These are phyloP conservation scores for Cariama cristata DNA, from an alignment of 2,113 vertebrate species.

Conservation along the genomic window DNA sequence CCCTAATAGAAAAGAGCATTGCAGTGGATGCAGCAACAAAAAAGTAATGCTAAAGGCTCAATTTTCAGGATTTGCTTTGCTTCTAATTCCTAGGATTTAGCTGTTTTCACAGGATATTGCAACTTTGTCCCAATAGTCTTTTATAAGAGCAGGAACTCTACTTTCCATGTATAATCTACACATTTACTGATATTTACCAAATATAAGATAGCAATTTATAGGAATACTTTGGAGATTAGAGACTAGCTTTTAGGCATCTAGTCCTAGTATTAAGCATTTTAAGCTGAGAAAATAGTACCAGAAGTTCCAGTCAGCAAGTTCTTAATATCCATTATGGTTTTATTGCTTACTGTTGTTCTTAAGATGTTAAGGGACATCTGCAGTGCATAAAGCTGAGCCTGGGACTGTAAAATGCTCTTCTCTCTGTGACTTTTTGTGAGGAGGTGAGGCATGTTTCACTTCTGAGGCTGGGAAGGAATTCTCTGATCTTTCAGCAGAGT, in stretches of 20 bases:
- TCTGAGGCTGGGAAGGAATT: background rate
- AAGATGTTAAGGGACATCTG: background rate
- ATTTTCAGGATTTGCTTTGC: background rate
- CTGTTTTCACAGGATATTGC: background rate
- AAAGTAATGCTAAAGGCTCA: background rate
- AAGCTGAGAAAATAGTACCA: background rate
- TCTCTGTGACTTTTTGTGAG: background rate
- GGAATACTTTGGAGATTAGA: background rate
- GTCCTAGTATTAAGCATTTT: background rate
- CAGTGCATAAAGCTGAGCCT: background rate
- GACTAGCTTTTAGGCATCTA: background rate
- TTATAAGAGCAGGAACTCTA: background rate
- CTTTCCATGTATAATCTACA: background rate
- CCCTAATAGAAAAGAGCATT: background rate
- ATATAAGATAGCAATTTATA: background rate
- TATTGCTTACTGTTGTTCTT: background rate
- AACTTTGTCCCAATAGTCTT: background rate
- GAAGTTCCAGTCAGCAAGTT: background rate
- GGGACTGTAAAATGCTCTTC: background rate
- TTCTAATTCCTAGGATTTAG: background rate
- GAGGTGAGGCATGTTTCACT: background rate
- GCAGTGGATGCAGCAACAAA: background rate
- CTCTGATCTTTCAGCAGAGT: background rate
- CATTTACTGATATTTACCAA: background rate
- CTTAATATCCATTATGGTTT: background rate